These are phyloP conservation scores for Nephrotoma flavescens DNA, from an alignment of 2,888 invertebrate genomes.

Conservation along the genomic window DNA sequence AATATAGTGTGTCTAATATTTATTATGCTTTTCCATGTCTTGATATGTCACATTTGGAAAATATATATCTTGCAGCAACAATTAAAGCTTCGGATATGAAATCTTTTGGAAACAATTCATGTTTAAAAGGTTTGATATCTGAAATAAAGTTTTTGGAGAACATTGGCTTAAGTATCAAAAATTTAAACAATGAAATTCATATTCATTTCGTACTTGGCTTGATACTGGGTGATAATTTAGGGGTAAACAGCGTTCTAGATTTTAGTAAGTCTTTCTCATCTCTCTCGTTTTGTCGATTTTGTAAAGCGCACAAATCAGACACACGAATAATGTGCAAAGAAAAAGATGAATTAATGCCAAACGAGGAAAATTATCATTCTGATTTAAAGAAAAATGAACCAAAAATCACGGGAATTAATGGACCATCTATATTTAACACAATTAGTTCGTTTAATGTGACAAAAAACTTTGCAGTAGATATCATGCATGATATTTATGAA, in stretches of 20 bases:
- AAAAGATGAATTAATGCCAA: too few species aligned
- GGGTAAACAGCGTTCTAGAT: background rate
- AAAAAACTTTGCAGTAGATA: background rate
- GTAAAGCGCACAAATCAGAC: too few species aligned
- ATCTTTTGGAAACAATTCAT: background rate
- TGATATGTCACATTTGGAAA: background rate
- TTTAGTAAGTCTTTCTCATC: background rate
- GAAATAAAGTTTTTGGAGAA: background rate
- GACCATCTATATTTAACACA: background rate
- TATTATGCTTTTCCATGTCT: background rate
- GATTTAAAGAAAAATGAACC: background rate
- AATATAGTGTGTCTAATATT: background rate
- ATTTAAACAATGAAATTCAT: background rate
- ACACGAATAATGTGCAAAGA: too few species aligned
- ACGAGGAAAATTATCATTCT: background rate
- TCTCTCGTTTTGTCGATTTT: too few species aligned
- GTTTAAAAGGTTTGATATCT: background rate
- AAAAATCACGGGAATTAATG: background rate
- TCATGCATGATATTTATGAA: background rate
- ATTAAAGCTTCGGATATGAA: too few species aligned
- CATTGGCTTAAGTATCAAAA: background rate
- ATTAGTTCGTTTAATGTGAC: background rate
- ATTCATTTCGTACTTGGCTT: background rate
- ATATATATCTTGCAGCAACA: too few species aligned
- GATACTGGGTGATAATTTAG: background rate